Evolutionary conservation across 2,113 vertebrate genomes (phyloP).

Genomic region (Pseudorasbora parva): DNA sequence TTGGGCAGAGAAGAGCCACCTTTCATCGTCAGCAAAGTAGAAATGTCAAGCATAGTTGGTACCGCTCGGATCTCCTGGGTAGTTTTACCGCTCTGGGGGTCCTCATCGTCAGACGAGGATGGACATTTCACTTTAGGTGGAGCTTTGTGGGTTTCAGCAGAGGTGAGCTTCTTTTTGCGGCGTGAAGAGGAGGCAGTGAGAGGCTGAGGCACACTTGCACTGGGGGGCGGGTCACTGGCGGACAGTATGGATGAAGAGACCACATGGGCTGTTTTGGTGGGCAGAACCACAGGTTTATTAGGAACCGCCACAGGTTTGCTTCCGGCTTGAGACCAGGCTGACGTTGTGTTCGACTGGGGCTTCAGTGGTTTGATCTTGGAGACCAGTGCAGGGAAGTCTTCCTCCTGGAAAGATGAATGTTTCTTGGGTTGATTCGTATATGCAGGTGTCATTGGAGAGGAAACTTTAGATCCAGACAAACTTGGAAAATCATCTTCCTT

Average conservation of each 20-base stretch:
- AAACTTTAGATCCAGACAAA: slow-evolving; percentile 72
- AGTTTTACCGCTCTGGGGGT: slow-evolving; percentile 60
- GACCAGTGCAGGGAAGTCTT: slow-evolving; percentile 95
- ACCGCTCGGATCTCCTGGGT: slow-evolving; percentile 80
- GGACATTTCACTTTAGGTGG: slow-evolving; percentile 66
- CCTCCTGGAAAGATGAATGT: slow-evolving; percentile 87
- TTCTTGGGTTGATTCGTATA: slow-evolving; percentile 78
- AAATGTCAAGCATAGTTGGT: slow-evolving; percentile 86
- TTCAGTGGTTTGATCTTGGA: slow-evolving; percentile 80
- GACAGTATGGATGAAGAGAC: slow-evolving; percentile 53
- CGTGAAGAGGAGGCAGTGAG: slow-evolving; percentile 67
- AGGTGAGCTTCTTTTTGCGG: slow-evolving; percentile 77
- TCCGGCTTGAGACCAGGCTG: slow-evolving; percentile 84
- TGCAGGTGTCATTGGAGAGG: slow-evolving; percentile 74
- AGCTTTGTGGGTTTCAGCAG: slow-evolving; percentile 66
- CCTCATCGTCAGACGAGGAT: slow-evolving; percentile 72
- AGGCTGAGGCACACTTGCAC: slow-evolving; percentile 57
- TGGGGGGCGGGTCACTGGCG: slow-evolving; percentile 38
- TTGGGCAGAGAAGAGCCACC: slow-evolving; percentile 68
- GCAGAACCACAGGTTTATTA: slow-evolving; percentile 72
- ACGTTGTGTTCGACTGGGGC: slow-evolving; percentile 73
- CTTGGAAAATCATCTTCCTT: slow-evolving; percentile 97
- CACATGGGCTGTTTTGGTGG: slow-evolving; percentile 41
- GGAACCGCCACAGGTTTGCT: slow-evolving; percentile 70
- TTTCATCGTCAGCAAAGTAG: slow-evolving; percentile 84